phyloP scores from a whole-genome alignment of 2,113 vertebrate species.

The Coptodon rendalli region DNA sequence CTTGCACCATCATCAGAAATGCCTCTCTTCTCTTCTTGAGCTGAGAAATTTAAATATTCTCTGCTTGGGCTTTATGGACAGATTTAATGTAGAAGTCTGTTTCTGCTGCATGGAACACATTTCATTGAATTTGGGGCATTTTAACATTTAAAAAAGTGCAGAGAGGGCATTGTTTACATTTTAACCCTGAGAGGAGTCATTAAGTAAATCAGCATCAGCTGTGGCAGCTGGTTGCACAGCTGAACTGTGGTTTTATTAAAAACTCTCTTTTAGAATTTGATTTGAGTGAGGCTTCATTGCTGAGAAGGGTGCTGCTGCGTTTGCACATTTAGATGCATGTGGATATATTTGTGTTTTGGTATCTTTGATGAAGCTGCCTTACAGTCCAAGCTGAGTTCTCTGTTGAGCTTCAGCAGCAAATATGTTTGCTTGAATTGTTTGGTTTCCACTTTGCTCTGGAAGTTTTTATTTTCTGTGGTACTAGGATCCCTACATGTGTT shows the following conservation, averaged over 20 bases:
- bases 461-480: neutral
- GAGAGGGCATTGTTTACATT: fast-evolving
- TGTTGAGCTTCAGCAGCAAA: constrained; percentile 30
- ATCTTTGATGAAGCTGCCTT: neutral
- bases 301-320: neutral
- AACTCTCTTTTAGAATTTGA: neutral
- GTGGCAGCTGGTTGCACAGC: constrained; percentile 2
- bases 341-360: neutral
- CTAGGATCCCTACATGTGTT: constrained; percentile 28
- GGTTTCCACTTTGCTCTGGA: neutral
- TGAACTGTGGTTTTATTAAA: constrained; percentile 4
- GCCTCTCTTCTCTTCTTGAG: neutral
- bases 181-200: neutral
- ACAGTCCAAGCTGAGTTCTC: neutral
- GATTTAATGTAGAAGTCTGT: neutral
- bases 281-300: neutral
- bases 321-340: neutral
- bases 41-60: neutral
- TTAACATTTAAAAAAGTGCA: neutral
- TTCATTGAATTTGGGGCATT: neutral
- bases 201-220: constrained; percentile 33
- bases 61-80: neutral
- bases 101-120: neutral
- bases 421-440: constrained; percentile 40
- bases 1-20: neutral